phyloP scores from a whole-genome alignment of 2,113 vertebrate species.

The Phodopus roborovskii region DNA sequence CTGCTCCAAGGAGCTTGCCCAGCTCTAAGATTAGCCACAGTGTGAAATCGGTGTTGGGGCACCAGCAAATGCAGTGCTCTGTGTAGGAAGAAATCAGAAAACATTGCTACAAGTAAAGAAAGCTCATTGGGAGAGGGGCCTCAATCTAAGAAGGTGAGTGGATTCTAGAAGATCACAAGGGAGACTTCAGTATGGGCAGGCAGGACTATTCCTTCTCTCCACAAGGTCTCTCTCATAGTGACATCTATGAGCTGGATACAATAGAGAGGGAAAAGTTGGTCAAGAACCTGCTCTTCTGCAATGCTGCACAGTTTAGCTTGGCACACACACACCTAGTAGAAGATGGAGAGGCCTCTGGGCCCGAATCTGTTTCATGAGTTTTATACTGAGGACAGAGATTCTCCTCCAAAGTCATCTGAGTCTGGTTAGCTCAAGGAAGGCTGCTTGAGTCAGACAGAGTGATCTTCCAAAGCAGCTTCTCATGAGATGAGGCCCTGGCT shows the following conservation, averaged over 20 bases:
- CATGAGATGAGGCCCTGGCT: conserved; percentile 13
- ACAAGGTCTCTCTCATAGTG: rapidly evolving
- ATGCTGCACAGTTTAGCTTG: not conserved
- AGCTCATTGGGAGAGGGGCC: not conserved
- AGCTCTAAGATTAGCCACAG: not conserved
- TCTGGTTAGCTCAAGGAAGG: conserved; percentile 56
- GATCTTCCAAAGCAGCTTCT: conserved; percentile 72
- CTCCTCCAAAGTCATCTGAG: conserved; percentile 66
- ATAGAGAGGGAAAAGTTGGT: not conserved
- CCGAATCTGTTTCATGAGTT: not conserved
- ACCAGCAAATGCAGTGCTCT: not conserved
- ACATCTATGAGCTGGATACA: not conserved
- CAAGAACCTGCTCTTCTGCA: not conserved
- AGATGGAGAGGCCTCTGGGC: not conserved
- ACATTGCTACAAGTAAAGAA: not conserved
- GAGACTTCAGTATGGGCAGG: not conserved
- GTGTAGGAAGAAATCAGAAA: not conserved
- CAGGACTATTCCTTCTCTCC: not conserved
- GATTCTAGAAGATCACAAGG: not conserved
- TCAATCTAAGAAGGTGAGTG: not conserved
- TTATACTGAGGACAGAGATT: conserved; percentile 12
- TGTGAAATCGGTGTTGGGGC: not conserved
- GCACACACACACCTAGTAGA: not conserved
- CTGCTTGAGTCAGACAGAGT: conserved; percentile 75
- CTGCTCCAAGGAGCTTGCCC: not conserved